Percentiles rank a stretch among this genome's conserved stretches.
Evolutionary conservation across 2,888 invertebrate genomes (phyloP).

Genomic region (Apamea monoglypha): DNA sequence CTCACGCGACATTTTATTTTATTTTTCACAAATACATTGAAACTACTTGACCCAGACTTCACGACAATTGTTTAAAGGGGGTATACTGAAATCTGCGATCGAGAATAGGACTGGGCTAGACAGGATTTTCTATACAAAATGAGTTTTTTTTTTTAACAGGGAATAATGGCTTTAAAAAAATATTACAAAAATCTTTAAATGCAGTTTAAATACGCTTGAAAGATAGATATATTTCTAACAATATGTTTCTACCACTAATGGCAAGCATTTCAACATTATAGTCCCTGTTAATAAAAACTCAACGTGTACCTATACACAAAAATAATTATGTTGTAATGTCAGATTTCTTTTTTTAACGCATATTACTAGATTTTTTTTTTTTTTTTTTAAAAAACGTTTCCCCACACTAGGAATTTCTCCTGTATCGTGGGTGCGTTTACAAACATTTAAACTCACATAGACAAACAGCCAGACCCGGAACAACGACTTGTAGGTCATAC

Average conservation of each 20-base stretch:
- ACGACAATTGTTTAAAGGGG: constrained; percentile 16
- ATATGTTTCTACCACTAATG: background rate
- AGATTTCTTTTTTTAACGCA: too few relatives aligned
- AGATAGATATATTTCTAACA: background rate
- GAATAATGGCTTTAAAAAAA: background rate
- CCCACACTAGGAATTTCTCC: too few relatives aligned
- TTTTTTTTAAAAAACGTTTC: too few relatives aligned
- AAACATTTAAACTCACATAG: too few relatives aligned
- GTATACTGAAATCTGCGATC: background rate
- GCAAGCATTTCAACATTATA: background rate
- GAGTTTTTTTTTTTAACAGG: background rate
- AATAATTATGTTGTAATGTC: too few relatives aligned
- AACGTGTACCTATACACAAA: too few relatives aligned
- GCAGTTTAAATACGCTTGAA: constrained; percentile 25
- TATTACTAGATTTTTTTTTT: too few relatives aligned
- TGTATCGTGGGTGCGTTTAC: too few relatives aligned
- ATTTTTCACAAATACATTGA: constrained; percentile 37
- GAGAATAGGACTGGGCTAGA: background rate
- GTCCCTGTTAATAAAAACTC: background rate
- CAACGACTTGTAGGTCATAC: too few relatives aligned
- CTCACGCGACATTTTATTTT: constrained; percentile 38
- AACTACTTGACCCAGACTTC: constrained; percentile 37
- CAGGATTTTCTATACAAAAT: background rate
- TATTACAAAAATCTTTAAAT: constrained; percentile 7
- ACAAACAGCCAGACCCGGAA: too few relatives aligned